These are phyloP conservation scores for Tragelaphus oryx DNA, from an alignment of 2,797 vertebrate genomes.

Conservation along the genomic window DNA sequence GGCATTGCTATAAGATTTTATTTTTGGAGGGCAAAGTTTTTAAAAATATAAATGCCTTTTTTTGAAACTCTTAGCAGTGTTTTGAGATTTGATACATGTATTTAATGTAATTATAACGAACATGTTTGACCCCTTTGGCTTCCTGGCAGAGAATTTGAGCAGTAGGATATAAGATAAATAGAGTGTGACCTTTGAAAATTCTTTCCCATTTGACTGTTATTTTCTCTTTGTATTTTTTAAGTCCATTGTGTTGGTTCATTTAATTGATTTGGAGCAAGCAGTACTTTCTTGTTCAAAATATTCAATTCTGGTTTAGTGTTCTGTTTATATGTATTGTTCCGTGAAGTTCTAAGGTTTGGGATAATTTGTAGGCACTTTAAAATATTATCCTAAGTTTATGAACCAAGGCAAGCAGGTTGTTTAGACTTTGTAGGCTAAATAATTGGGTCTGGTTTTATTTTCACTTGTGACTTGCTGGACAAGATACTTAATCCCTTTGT, in stretches of 20 bases:
- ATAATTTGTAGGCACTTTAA: conserved; percentile 50
- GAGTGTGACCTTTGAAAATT: conserved; percentile 65
- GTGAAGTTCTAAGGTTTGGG: conserved; percentile 14
- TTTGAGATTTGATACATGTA: conserved; percentile 32
- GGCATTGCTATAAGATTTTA: neutral
- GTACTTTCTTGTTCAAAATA: conserved; percentile 45
- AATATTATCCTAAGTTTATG: conserved; percentile 42
- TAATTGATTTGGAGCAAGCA: conserved; percentile 43
- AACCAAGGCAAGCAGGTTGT: conserved; percentile 44
- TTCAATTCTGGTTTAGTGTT: conserved; percentile 41
- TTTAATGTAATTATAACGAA: neutral
- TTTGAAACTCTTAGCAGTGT: neutral
- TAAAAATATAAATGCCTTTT: neutral
- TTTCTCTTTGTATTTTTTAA: conserved; percentile 47
- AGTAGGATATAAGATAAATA: conserved; percentile 31
- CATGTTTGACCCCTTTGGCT: conserved; percentile 9
- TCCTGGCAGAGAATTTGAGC: conserved; percentile 20
- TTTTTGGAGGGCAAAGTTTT: conserved; percentile 57
- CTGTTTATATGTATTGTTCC: conserved; percentile 29
- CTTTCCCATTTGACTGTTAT: conserved; percentile 14
- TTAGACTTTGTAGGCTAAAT: conserved; percentile 58
- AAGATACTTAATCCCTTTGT: conserved; percentile 68
- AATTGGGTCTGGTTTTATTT: conserved; percentile 69
- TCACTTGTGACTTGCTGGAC: conserved; percentile 56
- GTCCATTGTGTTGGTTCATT: conserved; percentile 23